These are phyloP conservation scores for Cynoglossus semilaevis DNA, from an alignment of 2,113 vertebrate genomes.

Conservation along the genomic window DNA sequence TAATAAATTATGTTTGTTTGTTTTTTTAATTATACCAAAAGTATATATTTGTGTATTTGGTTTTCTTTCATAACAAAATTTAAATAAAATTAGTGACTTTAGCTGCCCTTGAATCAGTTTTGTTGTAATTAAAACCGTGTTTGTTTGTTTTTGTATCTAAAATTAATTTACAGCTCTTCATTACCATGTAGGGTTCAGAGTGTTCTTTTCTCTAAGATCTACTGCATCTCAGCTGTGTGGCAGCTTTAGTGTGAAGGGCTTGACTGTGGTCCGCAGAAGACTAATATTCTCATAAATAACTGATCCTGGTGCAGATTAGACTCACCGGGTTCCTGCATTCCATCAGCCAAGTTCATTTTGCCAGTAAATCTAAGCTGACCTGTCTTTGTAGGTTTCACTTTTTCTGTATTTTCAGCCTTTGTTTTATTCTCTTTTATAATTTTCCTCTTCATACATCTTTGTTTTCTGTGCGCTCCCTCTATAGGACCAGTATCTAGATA, in stretches of 20 bases:
- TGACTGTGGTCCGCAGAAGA: constrained; percentile 43
- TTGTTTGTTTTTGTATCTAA: not conserved
- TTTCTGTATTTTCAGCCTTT: not conserved
- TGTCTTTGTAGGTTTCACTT: constrained; percentile 12
- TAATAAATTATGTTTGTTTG: not conserved
- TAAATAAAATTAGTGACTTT: too few species aligned
- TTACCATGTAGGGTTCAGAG: constrained; percentile 25
- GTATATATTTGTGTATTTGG: too few species aligned
- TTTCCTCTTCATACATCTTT: not conserved
- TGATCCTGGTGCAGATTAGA: constrained; percentile 45
- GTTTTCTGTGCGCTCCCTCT: not conserved
- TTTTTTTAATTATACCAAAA: constrained; percentile 3
- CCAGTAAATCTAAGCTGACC: constrained; percentile 23
- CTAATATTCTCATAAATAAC: constrained; percentile 70
- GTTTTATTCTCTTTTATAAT: not conserved
- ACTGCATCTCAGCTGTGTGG: constrained; percentile 52
- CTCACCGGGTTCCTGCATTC: constrained; percentile 35
- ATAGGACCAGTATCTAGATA: constrained; percentile 97
- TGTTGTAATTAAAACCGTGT: too few species aligned
- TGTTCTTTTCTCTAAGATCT: constrained; percentile 56
- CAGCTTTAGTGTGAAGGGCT: constrained; percentile 24
- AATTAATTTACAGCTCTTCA: constrained; percentile 18
- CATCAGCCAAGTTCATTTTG: constrained; percentile 40
- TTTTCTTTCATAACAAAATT: too few species aligned
- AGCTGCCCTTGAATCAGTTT: too few species aligned